These are phyloP conservation scores for Gallinago undulata DNA, from an alignment of 2,113 vertebrate species.

Conservation along the genomic window DNA sequence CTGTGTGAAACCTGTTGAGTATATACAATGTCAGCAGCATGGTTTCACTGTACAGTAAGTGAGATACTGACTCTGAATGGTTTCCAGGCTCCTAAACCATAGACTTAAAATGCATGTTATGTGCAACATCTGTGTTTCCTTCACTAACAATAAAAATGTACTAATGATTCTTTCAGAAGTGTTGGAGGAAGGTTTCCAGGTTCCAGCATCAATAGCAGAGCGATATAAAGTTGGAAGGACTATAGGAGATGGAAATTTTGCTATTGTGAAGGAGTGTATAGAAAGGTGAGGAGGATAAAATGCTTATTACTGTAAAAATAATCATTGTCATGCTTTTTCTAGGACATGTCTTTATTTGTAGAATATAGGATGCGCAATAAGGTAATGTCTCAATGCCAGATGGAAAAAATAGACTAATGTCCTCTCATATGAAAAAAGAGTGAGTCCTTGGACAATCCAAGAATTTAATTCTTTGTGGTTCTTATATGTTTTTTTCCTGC, in stretches of 20 bases:
- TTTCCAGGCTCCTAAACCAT: slow-evolving; percentile 51
- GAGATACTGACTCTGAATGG: slow-evolving; percentile 53
- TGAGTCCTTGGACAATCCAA: background rate
- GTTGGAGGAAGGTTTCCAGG: slow-evolving; percentile 85
- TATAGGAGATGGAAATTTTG: slow-evolving; percentile 97
- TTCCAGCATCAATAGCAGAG: slow-evolving; percentile 91
- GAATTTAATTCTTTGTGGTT: slow-evolving; percentile 15
- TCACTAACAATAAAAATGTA: slow-evolving; percentile 72
- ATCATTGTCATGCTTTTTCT: slow-evolving; percentile 14
- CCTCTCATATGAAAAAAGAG: slow-evolving; percentile 16
- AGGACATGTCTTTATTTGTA: slow-evolving; percentile 30
- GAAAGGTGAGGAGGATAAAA: slow-evolving; percentile 82
- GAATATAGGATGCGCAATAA: background rate
- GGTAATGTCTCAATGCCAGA: slow-evolving; percentile 24
- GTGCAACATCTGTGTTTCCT: slow-evolving; percentile 71
- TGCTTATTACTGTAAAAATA: slow-evolving; percentile 24
- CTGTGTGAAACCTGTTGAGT: slow-evolving; percentile 62
- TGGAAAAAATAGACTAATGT: slow-evolving; percentile 9
- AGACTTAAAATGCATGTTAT: slow-evolving; percentile 58
- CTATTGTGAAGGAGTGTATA: slow-evolving; percentile 95
- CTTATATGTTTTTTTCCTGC: background rate
- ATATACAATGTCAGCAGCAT: slow-evolving; percentile 33
- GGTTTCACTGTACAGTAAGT: slow-evolving; percentile 51
- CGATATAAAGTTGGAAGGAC: slow-evolving; percentile 95
- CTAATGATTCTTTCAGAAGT: slow-evolving; percentile 83